Conservation (phyloP, 2,888 invertebrate genomes). For the Syrista parreyssii region DNA sequence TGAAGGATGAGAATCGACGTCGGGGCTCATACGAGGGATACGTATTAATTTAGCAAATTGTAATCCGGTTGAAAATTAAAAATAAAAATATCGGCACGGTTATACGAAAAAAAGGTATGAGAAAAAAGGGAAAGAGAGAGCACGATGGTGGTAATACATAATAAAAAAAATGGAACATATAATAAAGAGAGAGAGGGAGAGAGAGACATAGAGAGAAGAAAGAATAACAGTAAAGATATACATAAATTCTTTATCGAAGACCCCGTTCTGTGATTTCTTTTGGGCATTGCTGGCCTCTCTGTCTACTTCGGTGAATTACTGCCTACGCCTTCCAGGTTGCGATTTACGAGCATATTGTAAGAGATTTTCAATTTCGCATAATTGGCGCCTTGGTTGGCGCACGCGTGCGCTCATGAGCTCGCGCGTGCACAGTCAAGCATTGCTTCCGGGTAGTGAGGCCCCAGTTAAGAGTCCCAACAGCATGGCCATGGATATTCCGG, state of each 20-base stretch:
- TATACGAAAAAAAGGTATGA: neutral
- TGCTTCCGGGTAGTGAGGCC: constrained; percentile 36
- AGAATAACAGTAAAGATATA: neutral
- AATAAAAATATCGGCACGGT: neutral
- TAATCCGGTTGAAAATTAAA: neutral
- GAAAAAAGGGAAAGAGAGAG: neutral
- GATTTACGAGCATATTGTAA: constrained; percentile 40
- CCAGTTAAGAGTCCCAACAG: constrained; percentile 2
- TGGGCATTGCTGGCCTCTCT: neutral
- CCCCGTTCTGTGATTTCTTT: neutral
- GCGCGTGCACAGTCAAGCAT: constrained; percentile 17
- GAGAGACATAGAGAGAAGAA: too few relatives aligned
- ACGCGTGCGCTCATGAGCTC: constrained; percentile 22
- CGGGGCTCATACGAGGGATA: too few relatives aligned
- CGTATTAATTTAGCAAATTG: neutral
- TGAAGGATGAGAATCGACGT: neutral
- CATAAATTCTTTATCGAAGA: neutral
- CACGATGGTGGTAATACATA: neutral
- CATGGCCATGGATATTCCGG: neutral
- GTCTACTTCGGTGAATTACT: neutral
- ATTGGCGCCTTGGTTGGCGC: constrained; percentile 37
- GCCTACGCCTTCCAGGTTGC: constrained; percentile 9
- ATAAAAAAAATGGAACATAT: neutral
- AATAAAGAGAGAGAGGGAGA: neutral
- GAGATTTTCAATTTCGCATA: constrained; percentile 50